Evolutionary conservation across 2,797 vertebrate species (phyloP), one percentile per base, ranked within the genome.

Genomic region (Dendrocincla fuliginosa): DNA sequence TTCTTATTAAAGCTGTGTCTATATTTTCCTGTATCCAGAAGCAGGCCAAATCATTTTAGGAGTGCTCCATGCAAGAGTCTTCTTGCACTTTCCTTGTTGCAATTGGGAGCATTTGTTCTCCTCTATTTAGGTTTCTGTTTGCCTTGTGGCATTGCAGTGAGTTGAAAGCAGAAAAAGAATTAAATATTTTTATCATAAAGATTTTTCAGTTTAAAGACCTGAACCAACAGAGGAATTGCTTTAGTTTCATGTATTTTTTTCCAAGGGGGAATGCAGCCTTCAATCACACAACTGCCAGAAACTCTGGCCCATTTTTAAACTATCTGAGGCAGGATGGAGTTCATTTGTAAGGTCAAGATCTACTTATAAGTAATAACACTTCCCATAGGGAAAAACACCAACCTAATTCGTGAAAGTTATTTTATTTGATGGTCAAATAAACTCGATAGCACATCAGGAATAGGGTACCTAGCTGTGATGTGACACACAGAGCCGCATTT

Each of bases 391-490:
- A 91, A 96, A 95, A 94, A 88, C 64, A 53, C 44, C 91, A 71
- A 86, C 70, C 5, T 67, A 76, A 32, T 95, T 93, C 91, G 71
- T 83, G 86, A 28, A 84, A 87, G 89, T 90, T 95, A 84, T 88
- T 94, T 91, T 93, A 84, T 83, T 84, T 87, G 77, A 91, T 89
- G 81, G 87, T 84, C 78, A 84, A 23, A 87, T 71, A 89, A 90
- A 92, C 67, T 84, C 2, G 0, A 39, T 50, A 53, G 50, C 10
- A 2, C 50, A n/a, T 91, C 82, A 88, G n/a, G 61, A 90, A 16
- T 5, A 83, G 68, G 37, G 33, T 89, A 82, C 41, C 67, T 93
- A 69, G 47, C 93, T 95, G 87, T 74, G 83, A 71, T 87, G 55
- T 63, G 87, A 87, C 83, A 83, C 32, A 30, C 1, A 33, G 35